A percentile compares a stretch with the other conserved stretches of the same genome.
Evolutionary conservation across 2,888 invertebrate species (phyloP).

Genomic region (Ophion slaviceki): DNA sequence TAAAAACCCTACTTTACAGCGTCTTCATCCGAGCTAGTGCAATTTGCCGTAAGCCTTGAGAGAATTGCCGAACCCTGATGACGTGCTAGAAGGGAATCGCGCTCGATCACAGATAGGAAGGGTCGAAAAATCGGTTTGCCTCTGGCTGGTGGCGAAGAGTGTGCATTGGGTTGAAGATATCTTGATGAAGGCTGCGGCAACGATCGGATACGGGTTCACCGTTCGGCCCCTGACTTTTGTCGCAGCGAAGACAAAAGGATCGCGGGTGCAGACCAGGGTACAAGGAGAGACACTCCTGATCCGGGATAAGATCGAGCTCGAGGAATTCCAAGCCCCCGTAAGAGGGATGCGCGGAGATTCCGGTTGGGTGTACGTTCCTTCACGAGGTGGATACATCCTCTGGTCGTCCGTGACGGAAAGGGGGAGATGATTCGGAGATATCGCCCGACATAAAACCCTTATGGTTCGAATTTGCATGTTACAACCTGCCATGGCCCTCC

Average conservation of each 20-base stretch:
- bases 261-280: constrained; percentile 28
- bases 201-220: constrained; percentile 51
- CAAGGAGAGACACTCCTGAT: constrained; percentile 75
- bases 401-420: constrained; percentile 69
- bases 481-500: constrained; percentile 75
- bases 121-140: constrained; percentile 11
- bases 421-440: constrained; percentile 82
- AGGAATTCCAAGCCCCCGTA: constrained; percentile 70
- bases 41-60: not conserved
- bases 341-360: constrained; percentile 47
- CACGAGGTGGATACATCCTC: constrained; percentile 55
- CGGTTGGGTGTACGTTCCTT: constrained; percentile 47
- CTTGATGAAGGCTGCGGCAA: constrained; percentile 5
- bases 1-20: no score
- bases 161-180: constrained; percentile 7
- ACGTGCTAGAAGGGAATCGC: not conserved
- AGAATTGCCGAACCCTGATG: no score
- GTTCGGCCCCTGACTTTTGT: constrained; percentile 43
- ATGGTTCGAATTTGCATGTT: constrained; percentile 83
- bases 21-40: not conserved
- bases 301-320: constrained; percentile 78
- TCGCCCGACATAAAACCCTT: constrained; percentile 83
- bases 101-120: constrained; percentile 19
- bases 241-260: constrained; percentile 53
- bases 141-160: constrained; percentile 29